Base-by-base conservation (phyloP, 35 echinoderm and acorn worm genomes). In the Holothuria glaberrima region DNA sequence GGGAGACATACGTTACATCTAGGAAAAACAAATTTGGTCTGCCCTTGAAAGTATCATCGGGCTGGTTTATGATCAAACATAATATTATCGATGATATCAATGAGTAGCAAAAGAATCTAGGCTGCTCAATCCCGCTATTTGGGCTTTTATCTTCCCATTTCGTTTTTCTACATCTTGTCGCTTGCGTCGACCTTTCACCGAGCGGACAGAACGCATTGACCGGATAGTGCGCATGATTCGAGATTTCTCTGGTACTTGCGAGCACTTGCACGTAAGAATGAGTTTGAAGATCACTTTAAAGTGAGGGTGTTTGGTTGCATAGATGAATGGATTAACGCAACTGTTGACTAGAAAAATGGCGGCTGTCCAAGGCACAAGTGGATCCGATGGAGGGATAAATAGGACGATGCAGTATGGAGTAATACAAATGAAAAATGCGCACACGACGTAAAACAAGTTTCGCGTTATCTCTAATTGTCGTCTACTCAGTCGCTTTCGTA, bases 371-470 rank as follows among this genome's bases (percentile, higher is more conserved):
- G 91, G 91, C 27, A 90, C 86, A 44, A 90, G 56, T 6, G 94
- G 94, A 41, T 92, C 90, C 30, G 81, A 92, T 5, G 90, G 94
- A n/a, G 94, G 94, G 5, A 93, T 90, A 22, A 93, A 60, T 30
- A 96, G 72, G 19, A 81, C 88, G 4, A 96, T 85, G 26, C 67
- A 71, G 44, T 96, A 96, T 21, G 94, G 94, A 3, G 88, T 90
- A 6, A 96, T 82, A 29, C 94, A 96, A 76, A 96, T 61, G 58
- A 90, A 84, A 80, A 96, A 96, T 26, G 94, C 94, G 34, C 91
- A 90, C 1, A 96, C 87, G 14, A 96, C 94, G 58, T 96, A 96
- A 65, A 96, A 96, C 1, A 96, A 88, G 58, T 96, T 96, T 25
- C 89, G 89, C n/a, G 94, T 96, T 16, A 96, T 96, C 34, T 90